Base-by-base conservation (phyloP, 1,140 invertebrate species). In the Pachyrhynchus sulphureomaculatus region DNA sequence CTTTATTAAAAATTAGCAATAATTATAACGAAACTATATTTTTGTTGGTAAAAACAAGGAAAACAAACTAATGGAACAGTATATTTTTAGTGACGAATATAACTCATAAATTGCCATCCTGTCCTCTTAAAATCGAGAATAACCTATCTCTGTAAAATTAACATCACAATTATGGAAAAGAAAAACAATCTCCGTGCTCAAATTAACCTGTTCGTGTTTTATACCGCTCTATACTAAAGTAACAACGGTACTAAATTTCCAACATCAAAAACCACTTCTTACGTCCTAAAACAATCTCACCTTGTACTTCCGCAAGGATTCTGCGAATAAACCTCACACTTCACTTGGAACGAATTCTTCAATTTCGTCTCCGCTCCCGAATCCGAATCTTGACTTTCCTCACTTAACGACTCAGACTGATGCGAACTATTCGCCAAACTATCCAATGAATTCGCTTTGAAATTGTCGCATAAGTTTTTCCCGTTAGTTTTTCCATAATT, bases 361-460 rank as follows among this genome's bases (percentile, higher is more conserved):
- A 75, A 48, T 70, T 78, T 26, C n/a, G 69, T 63, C 44, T 76
- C 75, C 2, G 68, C 63, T 12, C 80, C 80, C 0, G 81, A 83
- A 68, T 84, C 82, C 2, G 82, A 82, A 65, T 82, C 81, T 21
- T 79, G 77, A 13, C 77, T 80, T 4, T 78, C 79, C 58, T 82
- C 80, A 24, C 76, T 81, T 24, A 78, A 76, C 57, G 80, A 81
- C 3, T 77, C 77, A 44, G 79, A 80, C 12, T 75, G 76, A 52
- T 72, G 70, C 0, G 84, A 85, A 10, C 84, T 83, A 72, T 86
- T 85, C 34, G 85, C 85, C 3, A 87, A 76, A 23, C 83, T 85
- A 72, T 87, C 85, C 8, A 86, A 69, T 1, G 84, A 86, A 23
- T 83, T 81, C 15, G 66, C 59, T 32, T 42, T 57, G 32, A 60